Evolutionary conservation across 1,140 invertebrate genomes (phyloP), one percentile per base, ranked within the genome.

Genomic region (Vollenhovia emeryi): DNA sequence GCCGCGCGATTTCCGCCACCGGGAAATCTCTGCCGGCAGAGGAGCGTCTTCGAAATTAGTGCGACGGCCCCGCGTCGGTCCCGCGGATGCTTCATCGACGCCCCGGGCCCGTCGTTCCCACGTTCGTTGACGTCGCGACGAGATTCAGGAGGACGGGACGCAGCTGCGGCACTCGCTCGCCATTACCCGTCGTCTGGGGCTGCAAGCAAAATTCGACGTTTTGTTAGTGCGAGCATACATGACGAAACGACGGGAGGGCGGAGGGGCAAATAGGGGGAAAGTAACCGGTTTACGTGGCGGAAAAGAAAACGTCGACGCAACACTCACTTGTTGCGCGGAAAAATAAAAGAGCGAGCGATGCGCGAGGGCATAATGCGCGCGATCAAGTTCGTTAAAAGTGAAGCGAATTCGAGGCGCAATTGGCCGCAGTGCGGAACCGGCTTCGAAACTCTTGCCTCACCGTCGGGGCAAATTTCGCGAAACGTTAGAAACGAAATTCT

Each of bases 41-140:
- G 52, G 50, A 30, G 24, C 50, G 33, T 82, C 33, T 73, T n/a
- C n/a, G 18, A 27, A 69, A 48, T 59, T 33, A 45, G 18, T 36
- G 55, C 57, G 21, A 62, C 30, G 52, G 52, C 15, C 71, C 52
- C 45, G 45, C 52, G 75, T 18, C 36, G 73, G 82, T 82, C 62
- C 76, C 36, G 50, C 60, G 15, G 62, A 71, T 57, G 83, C 75
- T 57, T 82, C 84, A 80, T 36, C 75, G 84, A 52, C 87, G 68
- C 76, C 64, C n/a, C n/a, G n/a, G n/a, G 52, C 30, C 18, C 18
- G 40, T 57, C 33, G 27, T 69, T 74, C 64, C 45, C 60, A 40
- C 43, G 78, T 55, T 55, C 64, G 43, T 74, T 40, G 52, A 50
- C 43, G 36, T 57, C 11, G 30, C 59, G 2, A 30, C 45, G 52